Conservation (phyloP, 2,888 invertebrate genomes). For the Odiellus spinosus region DNA sequence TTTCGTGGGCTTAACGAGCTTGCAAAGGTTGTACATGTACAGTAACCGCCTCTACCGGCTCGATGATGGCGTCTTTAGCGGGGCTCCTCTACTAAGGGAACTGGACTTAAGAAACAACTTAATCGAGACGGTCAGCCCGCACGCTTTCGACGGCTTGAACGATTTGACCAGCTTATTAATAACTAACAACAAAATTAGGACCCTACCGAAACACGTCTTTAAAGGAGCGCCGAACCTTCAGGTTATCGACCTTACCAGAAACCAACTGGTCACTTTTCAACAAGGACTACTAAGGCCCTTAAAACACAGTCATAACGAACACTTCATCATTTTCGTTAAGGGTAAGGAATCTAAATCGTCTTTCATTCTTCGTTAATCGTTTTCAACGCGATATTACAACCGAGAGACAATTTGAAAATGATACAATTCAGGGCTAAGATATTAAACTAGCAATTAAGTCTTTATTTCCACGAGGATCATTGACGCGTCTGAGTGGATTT, state of each 20-base stretch:
- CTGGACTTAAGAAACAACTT: conserved; percentile 9
- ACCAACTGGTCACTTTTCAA: conserved; percentile 8
- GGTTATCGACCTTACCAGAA: conserved; percentile 7
- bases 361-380: no score
- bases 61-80: conserved; percentile 10
- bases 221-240: conserved; percentile 5
- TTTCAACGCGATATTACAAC: no score
- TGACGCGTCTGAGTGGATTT: no score
- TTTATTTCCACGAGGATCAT: no score
- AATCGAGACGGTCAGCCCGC: conserved; percentile 7
- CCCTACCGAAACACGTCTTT: conserved; percentile 10
- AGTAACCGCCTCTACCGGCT: conserved; percentile 10
- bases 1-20: conserved; percentile 8
- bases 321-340: conserved; percentile 4
- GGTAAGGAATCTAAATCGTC: conserved; percentile 4
- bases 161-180: conserved; percentile 8
- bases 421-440: no score
- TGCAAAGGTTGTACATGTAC: conserved; percentile 10
- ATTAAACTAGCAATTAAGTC: no score
- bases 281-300: conserved; percentile 6
- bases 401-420: no score
- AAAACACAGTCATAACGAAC: conserved; percentile 3
- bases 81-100: conserved; percentile 7
- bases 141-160: conserved; percentile 8
- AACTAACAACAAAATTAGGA: conserved; percentile 8